phyloP scores from a whole-genome alignment of 2,797 vertebrate genomes.

The Ceryle rudis region DNA sequence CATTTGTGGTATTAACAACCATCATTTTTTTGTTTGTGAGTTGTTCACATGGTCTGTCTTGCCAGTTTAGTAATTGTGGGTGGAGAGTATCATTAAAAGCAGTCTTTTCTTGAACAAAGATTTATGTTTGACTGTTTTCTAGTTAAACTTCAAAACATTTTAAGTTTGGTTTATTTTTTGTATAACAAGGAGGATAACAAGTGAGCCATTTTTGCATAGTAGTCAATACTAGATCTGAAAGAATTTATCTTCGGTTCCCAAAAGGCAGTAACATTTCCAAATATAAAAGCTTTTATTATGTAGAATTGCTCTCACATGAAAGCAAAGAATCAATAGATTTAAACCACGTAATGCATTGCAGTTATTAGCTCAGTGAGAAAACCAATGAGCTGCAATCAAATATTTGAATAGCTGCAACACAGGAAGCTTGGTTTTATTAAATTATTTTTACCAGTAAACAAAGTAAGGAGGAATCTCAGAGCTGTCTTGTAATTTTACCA shows the following conservation, averaged over 20 bases:
- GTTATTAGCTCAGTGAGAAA: not conserved
- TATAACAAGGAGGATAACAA: not conserved
- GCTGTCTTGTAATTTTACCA: not conserved
- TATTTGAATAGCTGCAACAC: not conserved
- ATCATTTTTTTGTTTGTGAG: not conserved
- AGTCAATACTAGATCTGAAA: not conserved
- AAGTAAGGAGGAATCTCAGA: not conserved
- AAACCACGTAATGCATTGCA: not conserved
- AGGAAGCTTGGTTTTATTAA: not conserved
- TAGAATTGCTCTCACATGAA: not conserved
- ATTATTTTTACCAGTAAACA: not conserved
- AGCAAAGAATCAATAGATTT: not conserved
- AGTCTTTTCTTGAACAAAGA: not conserved
- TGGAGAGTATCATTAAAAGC: not conserved
- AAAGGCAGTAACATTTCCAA: not conserved
- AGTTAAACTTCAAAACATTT: not conserved
- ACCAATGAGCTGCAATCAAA: not conserved
- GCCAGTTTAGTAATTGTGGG: not conserved
- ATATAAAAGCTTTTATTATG: not conserved
- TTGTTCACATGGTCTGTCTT: not conserved
- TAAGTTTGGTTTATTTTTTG: not conserved
- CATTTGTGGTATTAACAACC: not conserved
- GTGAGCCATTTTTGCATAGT: not conserved
- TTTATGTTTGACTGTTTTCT: not conserved
- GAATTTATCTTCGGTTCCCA: not conserved